Evolutionary conservation across 2,797 vertebrate genomes (phyloP).

Genomic region (Phalanger gymnotis): DNA sequence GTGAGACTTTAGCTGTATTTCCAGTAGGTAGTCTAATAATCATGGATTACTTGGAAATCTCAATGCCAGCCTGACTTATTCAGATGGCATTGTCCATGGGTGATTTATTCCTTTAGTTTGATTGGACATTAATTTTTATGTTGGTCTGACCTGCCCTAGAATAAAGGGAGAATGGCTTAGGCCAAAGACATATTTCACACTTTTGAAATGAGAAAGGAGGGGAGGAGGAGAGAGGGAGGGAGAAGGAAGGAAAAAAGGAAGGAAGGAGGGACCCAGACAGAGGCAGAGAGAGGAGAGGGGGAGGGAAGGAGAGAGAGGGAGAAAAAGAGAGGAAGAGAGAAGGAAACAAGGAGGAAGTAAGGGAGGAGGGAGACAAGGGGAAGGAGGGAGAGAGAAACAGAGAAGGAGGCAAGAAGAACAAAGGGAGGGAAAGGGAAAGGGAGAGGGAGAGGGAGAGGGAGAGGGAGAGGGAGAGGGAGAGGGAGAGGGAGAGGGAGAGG

Average conservation of each 20-base stretch:
- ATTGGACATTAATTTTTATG: slow-evolving; percentile 1
- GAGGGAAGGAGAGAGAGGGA: no score
- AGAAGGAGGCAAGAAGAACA: no score
- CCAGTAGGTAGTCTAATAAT: neutral
- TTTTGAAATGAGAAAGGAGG: neutral
- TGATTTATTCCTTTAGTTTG: neutral
- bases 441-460: neutral
- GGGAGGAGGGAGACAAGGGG: neutral
- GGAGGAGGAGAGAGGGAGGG: neutral
- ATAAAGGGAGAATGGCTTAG: neutral
- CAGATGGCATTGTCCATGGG: neutral
- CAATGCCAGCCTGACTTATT: neutral
- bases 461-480: neutral
- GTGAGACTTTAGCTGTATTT: neutral
- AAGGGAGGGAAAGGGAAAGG: no score
- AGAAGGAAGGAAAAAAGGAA: neutral
- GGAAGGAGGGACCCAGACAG: neutral
- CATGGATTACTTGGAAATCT: neutral
- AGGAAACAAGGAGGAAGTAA: neutral
- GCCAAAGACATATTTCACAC: neutral
- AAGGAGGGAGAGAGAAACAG: no score
- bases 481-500: no score
- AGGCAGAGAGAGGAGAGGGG: no score
- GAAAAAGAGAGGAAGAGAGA: neutral
- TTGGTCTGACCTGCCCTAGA: neutral